Evolutionary conservation across 1,140 invertebrate genomes (phyloP), one percentile per base, ranked within the genome.

Genomic region (Musca vetustissima): DNA sequence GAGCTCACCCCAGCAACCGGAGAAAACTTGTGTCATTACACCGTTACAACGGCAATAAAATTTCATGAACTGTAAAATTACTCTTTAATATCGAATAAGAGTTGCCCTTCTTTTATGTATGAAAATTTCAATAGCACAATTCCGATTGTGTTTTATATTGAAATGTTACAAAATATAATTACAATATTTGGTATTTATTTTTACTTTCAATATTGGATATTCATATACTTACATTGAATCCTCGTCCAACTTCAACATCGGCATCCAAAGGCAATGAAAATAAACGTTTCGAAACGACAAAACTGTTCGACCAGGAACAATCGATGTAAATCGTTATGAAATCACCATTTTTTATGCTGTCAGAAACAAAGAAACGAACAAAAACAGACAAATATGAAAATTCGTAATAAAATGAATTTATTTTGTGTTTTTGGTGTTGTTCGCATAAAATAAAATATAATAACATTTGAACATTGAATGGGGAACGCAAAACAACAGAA

Each of bases 261-360:
- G 80, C 80, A 25, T 77, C 75, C 68, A 78, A 65, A 47, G 80
- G 80, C 68, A 82, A 67, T 32, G 80, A 74, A 67, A 76, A 80
- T 36, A 81, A 71, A 25, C 78, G 78, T 69, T 80, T 81, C 65
- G 80, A 80, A 69, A 82, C 79, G 55, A 82, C 78, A 72, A 80
- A 82, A 72, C 80, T 82, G 71, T 81, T 80, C 70, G 78, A 80
- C 80, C 80, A 82, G 67, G 68, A 70, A 68, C 80, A 82, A 69
- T 82, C 80, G 68, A 81, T 76, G 73, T 80, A 80, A 73, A 82
- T 78, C 66, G 78, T 80, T 75, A 82, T 81, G 71, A 81, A 82
- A 78, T 81, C 79, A 71, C 80, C 80, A 76, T 81, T 81, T 74
- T 81, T 75, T 74, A 82, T 77, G 73, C 79, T 82, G 69, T 47